Evolutionary conservation across 2,888 invertebrate species (phyloP).

Genomic region (Rotaria socialis): DNA sequence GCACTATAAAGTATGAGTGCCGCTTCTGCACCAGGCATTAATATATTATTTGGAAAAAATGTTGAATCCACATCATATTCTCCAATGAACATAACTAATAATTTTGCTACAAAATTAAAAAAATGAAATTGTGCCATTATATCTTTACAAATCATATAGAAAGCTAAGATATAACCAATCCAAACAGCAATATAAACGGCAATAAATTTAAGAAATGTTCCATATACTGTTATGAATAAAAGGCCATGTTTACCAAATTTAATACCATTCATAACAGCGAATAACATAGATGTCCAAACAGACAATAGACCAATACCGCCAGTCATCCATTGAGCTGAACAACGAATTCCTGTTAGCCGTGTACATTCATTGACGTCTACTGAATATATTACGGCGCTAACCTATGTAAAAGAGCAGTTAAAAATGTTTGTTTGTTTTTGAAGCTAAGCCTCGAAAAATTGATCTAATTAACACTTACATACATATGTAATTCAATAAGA

Average conservation of each 20-base stretch:
- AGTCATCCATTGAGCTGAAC: background rate
- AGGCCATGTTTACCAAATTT: constrained; percentile 36
- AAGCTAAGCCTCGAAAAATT: too few relatives aligned
- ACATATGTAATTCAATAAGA: constrained; percentile 27
- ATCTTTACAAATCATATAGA: constrained; percentile 28
- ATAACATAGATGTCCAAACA: constrained; percentile 13
- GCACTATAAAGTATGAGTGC: constrained; percentile 23
- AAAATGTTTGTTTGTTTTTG: too few relatives aligned
- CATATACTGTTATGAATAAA: constrained; percentile 6
- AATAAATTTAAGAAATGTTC: constrained; percentile 11
- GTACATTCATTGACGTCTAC: constrained; percentile 12
- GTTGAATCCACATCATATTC: constrained; percentile 1
- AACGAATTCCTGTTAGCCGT: constrained; percentile 17
- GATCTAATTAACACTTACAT: background rate
- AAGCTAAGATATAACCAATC: constrained; percentile 25
- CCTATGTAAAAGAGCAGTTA: background rate
- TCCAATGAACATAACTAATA: background rate
- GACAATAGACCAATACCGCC: constrained; percentile 27
- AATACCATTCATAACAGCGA: constrained; percentile 24
- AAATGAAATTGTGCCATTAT: constrained; percentile 9
- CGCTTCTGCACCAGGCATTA: background rate
- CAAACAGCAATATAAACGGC: background rate
- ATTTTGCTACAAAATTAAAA: constrained; percentile 30
- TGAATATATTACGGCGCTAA: background rate
- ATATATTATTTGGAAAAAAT: background rate